These are phyloP conservation scores for Macrotrachela quadricornifera DNA, from an alignment of 1,140 invertebrate genomes.

Conservation along the genomic window DNA sequence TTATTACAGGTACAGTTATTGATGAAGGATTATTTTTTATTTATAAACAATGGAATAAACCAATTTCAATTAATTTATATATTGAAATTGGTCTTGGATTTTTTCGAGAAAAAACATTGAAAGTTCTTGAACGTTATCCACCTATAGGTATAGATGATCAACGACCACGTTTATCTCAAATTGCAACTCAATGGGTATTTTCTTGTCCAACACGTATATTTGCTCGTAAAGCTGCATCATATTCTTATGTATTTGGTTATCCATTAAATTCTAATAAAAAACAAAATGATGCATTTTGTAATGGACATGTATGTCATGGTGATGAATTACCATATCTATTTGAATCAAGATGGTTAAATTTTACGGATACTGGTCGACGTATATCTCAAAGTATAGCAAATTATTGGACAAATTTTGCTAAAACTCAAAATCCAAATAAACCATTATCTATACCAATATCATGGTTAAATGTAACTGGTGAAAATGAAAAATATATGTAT, in stretches of 20 bases:
- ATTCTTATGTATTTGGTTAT: conserved; percentile 8
- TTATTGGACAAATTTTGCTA: conserved; percentile 22
- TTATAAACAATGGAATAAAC: not conserved
- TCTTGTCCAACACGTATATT: too few relatives aligned
- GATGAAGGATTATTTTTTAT: conserved; percentile 8
- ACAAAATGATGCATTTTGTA: conserved; percentile 6
- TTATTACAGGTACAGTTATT: conserved; percentile 3
- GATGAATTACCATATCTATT: conserved; percentile 6
- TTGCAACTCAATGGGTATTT: conserved; percentile 9
- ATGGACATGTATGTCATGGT: conserved; percentile 6
- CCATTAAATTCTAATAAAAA: not conserved
- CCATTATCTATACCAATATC: not conserved
- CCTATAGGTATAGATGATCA: too few relatives aligned
- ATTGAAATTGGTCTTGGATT: not conserved
- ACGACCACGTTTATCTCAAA: not conserved
- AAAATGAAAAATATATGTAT: too few relatives aligned
- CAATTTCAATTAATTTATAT: not conserved
- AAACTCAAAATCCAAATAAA: not conserved
- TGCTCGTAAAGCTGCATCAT: too few relatives aligned
- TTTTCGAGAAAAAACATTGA: conserved; percentile 2
- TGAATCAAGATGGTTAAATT: not conserved
- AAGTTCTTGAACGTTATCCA: conserved; percentile 4
- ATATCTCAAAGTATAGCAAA: conserved; percentile 13
- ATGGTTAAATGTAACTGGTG: not conserved
- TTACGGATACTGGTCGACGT: conserved; percentile 9